Percentiles rank a stretch among this genome's conserved stretches.
Conservation (phyloP, 1,140 invertebrate genomes). For the Copidosoma floridanum region DNA sequence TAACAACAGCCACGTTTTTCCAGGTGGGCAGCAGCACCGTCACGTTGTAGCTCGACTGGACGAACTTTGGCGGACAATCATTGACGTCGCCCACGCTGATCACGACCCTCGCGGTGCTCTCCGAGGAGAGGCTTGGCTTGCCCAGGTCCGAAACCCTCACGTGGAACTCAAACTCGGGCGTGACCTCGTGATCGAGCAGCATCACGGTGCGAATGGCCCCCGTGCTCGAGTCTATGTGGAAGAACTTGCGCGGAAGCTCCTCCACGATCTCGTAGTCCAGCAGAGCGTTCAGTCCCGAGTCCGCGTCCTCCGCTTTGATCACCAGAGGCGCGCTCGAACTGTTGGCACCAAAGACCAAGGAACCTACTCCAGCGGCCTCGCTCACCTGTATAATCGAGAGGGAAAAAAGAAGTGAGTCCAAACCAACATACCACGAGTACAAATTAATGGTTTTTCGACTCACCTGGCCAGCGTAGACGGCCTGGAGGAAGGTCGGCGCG, state of each 20-base stretch:
- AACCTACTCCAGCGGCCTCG: slow-evolving; percentile 70
- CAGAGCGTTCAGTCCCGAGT: slow-evolving; percentile 79
- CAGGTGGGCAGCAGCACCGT: slow-evolving; percentile 80
- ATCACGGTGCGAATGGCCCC: slow-evolving; percentile 80
- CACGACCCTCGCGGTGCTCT: slow-evolving; percentile 72
- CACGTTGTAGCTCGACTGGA: slow-evolving; percentile 72
- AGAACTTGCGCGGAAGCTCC: slow-evolving; percentile 68
- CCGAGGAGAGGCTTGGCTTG: slow-evolving; percentile 75
- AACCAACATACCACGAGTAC: no score
- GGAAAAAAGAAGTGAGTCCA: no score
- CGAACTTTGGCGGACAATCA: slow-evolving; percentile 86
- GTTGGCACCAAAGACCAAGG: slow-evolving; percentile 64
- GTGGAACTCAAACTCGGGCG: slow-evolving; percentile 70
- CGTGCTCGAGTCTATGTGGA: slow-evolving; percentile 84
- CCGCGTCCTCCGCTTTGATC: slow-evolving; percentile 74
- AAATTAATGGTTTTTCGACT: neutral
- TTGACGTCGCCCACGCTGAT: slow-evolving; percentile 88
- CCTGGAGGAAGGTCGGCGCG: slow-evolving; percentile 73
- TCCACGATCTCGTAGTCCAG: slow-evolving; percentile 85
- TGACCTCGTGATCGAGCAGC: slow-evolving; percentile 79
- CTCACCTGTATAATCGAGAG: slow-evolving; percentile 60
- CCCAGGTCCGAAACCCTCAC: slow-evolving; percentile 86
- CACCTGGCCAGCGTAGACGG: slow-evolving; percentile 60
- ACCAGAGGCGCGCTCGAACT: slow-evolving; percentile 72
- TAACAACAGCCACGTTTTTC: slow-evolving; percentile 67